A percentile compares a stretch with the other conserved stretches of the same genome.
Evolutionary conservation across 2,888 invertebrate genomes (phyloP).

Genomic region (Lydus trimaculatus): DNA sequence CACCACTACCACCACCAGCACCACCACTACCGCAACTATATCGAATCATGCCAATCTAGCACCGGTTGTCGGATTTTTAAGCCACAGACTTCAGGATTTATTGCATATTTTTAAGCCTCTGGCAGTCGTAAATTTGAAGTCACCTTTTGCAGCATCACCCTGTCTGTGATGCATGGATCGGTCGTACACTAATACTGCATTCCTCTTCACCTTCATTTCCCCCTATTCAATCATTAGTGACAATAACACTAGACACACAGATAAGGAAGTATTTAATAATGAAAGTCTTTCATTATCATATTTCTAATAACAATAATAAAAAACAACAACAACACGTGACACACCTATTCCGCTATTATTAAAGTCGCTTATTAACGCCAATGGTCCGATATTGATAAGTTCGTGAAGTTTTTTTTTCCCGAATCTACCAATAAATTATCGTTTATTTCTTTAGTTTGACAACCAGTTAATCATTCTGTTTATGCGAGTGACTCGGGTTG

Average conservation of each 20-base stretch:
- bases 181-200: constrained; percentile 46
- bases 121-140: constrained; percentile 62
- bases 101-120: constrained; percentile 62
- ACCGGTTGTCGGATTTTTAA: constrained; percentile 57
- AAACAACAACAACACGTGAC: neutral
- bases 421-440: constrained; percentile 58
- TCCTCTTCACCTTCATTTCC: constrained; percentile 27
- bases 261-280: neutral
- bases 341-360: constrained; percentile 53
- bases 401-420: constrained; percentile 56
- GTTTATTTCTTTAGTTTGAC: constrained; percentile 61
- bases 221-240: constrained; percentile 7
- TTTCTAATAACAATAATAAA: neutral
- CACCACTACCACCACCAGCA: constrained; percentile 16
- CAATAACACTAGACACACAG: neutral
- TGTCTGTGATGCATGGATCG: constrained; percentile 55
- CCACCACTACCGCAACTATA: constrained; percentile 37
- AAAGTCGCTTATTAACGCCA: constrained; percentile 60
- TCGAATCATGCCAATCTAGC: constrained; percentile 57
- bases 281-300: neutral
- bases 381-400: constrained; percentile 58
- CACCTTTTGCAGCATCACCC: constrained; percentile 56
- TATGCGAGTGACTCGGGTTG: constrained; percentile 57
- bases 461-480: constrained; percentile 60
- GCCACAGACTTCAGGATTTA: constrained; percentile 58